A percentile compares a stretch with the other conserved stretches of the same genome.
These are phyloP conservation scores for Chroicocephalus ridibundus DNA, from an alignment of 2,113 vertebrate species.

Conservation along the genomic window DNA sequence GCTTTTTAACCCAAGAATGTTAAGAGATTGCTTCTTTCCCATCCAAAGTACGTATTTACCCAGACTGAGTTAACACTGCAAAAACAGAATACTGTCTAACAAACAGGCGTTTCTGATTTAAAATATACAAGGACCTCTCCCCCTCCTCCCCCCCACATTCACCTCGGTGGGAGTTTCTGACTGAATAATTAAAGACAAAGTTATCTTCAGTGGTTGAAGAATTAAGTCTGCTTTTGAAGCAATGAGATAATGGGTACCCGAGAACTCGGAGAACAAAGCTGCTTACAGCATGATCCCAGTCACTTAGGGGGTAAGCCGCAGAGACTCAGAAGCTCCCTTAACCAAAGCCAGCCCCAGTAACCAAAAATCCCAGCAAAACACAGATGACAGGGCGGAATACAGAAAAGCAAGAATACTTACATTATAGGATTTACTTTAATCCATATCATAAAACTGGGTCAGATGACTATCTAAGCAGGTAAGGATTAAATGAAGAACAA, in stretches of 20 bases:
- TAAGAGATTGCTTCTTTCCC: background rate
- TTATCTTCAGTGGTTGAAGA: slow-evolving; percentile 24
- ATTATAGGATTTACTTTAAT: slow-evolving; percentile 40
- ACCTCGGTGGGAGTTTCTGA: slow-evolving; percentile 1
- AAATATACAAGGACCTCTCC: background rate
- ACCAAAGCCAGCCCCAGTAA: slow-evolving; percentile 29
- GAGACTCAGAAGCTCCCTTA: slow-evolving; percentile 8
- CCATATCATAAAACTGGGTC: slow-evolving; percentile 34
- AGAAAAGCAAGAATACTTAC: slow-evolving; percentile 14
- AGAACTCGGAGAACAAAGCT: background rate
- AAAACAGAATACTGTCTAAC: background rate
- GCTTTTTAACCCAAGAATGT: slow-evolving; percentile 1
- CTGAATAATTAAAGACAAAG: slow-evolving; percentile 28
- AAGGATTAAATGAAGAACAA: slow-evolving; percentile 36
- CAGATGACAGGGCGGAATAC: slow-evolving; percentile 4
- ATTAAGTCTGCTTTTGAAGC: slow-evolving; percentile 35
- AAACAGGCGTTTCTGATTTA: background rate
- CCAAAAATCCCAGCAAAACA: slow-evolving; percentile 45
- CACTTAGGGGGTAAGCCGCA: background rate
- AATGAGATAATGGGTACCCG: slow-evolving; percentile 11
- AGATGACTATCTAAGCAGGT: slow-evolving; percentile 45
- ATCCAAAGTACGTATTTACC: background rate
- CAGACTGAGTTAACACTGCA: background rate
- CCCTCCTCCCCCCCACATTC: background rate
- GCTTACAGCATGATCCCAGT: slow-evolving; percentile 11